A percentile compares a stretch with the other conserved stretches of the same genome.
phyloP scores from a whole-genome alignment of 2,113 vertebrate genomes.

The Percina caprodes region DNA sequence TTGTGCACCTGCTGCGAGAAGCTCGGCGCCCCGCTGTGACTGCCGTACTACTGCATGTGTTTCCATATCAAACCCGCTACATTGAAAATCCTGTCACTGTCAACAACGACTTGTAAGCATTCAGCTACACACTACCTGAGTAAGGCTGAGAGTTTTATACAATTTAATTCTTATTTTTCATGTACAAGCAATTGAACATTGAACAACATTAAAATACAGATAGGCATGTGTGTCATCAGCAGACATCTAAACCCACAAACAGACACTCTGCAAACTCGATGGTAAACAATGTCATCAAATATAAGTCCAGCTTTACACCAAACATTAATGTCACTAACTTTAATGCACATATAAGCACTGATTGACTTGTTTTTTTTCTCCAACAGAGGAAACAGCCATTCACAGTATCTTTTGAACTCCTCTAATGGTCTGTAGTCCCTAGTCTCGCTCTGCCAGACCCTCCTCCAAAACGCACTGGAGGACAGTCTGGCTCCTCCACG shows the following conservation, averaged over 20 bases:
- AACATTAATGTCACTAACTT: background rate
- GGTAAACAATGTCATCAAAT: background rate
- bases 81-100: background rate
- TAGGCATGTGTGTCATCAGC: background rate
- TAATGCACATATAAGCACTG: no score
- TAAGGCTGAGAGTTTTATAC: background rate
- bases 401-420: no score
- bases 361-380: background rate
- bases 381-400: background rate
- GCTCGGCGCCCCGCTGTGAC: background rate
- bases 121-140: background rate
- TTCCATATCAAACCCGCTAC: background rate
- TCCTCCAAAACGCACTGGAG: no score
- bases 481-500: no score
- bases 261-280: background rate
- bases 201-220: background rate
- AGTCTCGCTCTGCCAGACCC: no score
- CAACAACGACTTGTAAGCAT: background rate
- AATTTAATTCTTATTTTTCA: background rate
- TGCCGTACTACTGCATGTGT: background rate
- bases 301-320: background rate
- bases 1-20: background rate
- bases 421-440: no score
- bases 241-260: background rate
- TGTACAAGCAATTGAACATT: no score